Conservation (phyloP, 2,888 invertebrate species). For the Phytoseiulus persimilis region DNA sequence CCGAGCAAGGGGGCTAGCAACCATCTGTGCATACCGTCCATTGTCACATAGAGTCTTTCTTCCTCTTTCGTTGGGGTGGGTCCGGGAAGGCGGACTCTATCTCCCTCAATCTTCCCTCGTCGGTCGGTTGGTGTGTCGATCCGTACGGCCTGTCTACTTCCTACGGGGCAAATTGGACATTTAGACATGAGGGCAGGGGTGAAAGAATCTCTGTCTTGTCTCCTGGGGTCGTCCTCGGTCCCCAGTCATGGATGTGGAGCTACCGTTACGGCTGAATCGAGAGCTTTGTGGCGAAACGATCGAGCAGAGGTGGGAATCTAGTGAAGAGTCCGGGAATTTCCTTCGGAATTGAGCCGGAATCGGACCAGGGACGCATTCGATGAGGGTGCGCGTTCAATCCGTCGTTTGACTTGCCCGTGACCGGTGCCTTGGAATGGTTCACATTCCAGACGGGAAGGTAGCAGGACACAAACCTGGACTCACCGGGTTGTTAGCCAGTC, state of each 20-base stretch:
- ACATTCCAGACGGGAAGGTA: too few species aligned
- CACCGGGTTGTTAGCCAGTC: too few species aligned
- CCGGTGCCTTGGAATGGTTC: too few species aligned
- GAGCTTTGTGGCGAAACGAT: neutral
- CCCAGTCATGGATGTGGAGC: neutral
- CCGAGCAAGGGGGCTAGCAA: neutral
- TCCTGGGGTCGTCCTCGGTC: neutral
- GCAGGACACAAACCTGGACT: too few species aligned
- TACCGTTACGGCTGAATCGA: too few species aligned
- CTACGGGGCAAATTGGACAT: constrained; percentile 33
- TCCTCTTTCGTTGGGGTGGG: neutral
- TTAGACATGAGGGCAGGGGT: constrained; percentile 32
- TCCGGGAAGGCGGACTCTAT: neutral
- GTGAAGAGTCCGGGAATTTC: too few species aligned
- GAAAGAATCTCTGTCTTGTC: neutral
- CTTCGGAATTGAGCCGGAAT: too few species aligned
- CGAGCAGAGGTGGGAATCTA: too few species aligned
- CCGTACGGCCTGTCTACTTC: neutral
- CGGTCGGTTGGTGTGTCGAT: neutral
- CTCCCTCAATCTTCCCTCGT: neutral
- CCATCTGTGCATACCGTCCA: constrained; percentile 37
- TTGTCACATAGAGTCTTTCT: constrained; percentile 13
- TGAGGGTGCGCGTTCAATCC: too few species aligned
- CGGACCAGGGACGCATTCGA: too few species aligned
- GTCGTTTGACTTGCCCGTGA: too few species aligned